These are phyloP conservation scores for Scolopax bukidnonensis DNA, from an alignment of 2,797 vertebrate species.

Conservation along the genomic window DNA sequence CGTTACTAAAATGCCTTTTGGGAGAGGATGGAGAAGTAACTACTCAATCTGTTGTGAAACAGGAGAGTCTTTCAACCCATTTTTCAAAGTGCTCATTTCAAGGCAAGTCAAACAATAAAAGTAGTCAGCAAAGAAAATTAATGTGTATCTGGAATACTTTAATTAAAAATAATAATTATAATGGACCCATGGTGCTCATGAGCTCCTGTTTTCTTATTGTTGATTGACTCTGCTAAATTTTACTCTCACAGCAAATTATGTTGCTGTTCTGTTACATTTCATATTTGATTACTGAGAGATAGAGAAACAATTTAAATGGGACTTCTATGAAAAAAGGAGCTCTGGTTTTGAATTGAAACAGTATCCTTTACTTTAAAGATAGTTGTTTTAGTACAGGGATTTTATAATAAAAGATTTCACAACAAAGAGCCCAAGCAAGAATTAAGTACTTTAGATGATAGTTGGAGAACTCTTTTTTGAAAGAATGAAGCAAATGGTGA, in stretches of 20 bases:
- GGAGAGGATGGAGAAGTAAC: slow-evolving; percentile 14
- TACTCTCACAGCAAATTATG: slow-evolving; percentile 33
- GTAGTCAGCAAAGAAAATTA: slow-evolving; percentile 52
- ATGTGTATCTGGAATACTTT: slow-evolving; percentile 29
- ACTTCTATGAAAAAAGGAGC: not conserved
- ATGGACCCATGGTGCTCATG: not conserved
- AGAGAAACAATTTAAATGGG: slow-evolving; percentile 21
- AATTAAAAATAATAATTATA: slow-evolving; percentile 66
- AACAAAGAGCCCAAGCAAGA: slow-evolving; percentile 7
- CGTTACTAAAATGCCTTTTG: slow-evolving; percentile 46
- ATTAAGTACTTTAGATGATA: not conserved
- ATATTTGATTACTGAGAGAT: slow-evolving; percentile 28
- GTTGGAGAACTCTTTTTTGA: not conserved
- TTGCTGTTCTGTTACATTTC: slow-evolving; percentile 30
- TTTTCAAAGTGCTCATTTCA: slow-evolving; percentile 61
- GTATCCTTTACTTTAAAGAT: not conserved
- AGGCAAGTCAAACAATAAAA: slow-evolving; percentile 42
- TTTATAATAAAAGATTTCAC: not conserved
- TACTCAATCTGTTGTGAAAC: slow-evolving; percentile 20
- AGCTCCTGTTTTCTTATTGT: slow-evolving; percentile 29
- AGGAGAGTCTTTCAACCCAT: slow-evolving; percentile 33
- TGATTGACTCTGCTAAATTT: slow-evolving; percentile 48
- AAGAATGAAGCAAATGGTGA: not conserved
- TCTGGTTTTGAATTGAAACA: not conserved
- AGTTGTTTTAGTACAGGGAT: not conserved